Conservation (phyloP, 2,888 invertebrate species). For the Hydropsyche betteni region DNA sequence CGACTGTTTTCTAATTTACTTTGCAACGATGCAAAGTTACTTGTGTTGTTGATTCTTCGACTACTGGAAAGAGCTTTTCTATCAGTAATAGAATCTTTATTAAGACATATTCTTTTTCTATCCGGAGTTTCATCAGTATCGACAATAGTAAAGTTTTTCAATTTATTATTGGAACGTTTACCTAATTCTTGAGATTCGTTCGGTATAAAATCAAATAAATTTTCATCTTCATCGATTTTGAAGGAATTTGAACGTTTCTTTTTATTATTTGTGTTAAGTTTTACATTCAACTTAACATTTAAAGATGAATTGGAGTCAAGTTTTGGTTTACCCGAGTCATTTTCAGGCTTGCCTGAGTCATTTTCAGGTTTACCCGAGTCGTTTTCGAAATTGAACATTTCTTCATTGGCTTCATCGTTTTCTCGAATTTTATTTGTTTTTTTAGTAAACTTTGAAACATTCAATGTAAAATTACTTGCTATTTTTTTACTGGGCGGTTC, state of each 20-base stretch:
- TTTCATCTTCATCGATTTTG: constrained; percentile 41
- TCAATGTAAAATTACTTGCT: background rate
- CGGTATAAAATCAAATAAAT: constrained; percentile 47
- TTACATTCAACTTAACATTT: background rate
- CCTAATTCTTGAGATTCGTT: constrained; percentile 9
- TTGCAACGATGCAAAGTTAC: background rate
- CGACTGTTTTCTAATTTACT: background rate
- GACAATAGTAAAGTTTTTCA: constrained; percentile 1
- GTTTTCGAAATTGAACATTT: constrained; percentile 12
- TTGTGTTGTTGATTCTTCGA: background rate
- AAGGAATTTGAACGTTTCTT: background rate
- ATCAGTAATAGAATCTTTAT: background rate
- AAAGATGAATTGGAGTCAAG: background rate
- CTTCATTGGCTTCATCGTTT: constrained; percentile 7
- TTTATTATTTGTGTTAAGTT: background rate
- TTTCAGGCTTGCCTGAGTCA: background rate
- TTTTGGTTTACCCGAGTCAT: background rate
- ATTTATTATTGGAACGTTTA: constrained; percentile 5
- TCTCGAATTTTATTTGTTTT: constrained; percentile 16
- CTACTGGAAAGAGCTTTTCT: too few species aligned
- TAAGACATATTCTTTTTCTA: background rate
- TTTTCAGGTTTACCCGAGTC: background rate
- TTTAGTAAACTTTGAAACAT: background rate
- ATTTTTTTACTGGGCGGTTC: constrained; percentile 17
- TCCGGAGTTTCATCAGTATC: background rate